Percentiles rank a stretch among this genome's conserved stretches.
Conservation (phyloP, 2,797 vertebrate genomes). For the Cheirogaleus major region DNA sequence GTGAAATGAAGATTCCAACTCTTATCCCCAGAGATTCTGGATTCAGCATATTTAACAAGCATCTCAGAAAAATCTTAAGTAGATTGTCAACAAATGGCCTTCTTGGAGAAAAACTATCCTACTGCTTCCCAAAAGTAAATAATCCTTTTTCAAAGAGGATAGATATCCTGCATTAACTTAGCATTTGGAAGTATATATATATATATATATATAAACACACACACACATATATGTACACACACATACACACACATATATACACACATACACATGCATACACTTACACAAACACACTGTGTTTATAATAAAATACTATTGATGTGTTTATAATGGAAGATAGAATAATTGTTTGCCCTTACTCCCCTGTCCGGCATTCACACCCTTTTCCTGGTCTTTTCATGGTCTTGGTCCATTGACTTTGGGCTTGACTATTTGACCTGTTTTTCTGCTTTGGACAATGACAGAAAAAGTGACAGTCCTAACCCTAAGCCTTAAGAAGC, state of each 20-base stretch:
- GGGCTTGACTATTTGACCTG: background rate
- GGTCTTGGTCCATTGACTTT: background rate
- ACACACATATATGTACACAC: no score
- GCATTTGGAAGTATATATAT: background rate
- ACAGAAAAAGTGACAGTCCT: background rate
- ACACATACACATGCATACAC: no score
- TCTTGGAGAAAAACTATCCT: background rate
- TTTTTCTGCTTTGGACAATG: background rate
- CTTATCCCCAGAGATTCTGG: background rate
- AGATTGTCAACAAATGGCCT: background rate
- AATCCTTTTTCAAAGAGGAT: background rate
- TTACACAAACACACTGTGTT: background rate
- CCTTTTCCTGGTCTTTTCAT: background rate
- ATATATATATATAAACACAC: no score
- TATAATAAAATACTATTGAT: background rate
- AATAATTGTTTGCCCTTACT: background rate
- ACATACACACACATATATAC: no score
- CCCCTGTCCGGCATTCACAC: background rate
- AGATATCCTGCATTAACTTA: background rate
- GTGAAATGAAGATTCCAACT: background rate
- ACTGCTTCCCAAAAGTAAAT: background rate
- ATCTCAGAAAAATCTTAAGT: background rate
- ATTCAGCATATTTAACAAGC: background rate
- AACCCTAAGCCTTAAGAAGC: background rate
- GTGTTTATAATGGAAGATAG: background rate